phyloP scores from a whole-genome alignment of 2,113 vertebrate species.

The Scopus umbretta region DNA sequence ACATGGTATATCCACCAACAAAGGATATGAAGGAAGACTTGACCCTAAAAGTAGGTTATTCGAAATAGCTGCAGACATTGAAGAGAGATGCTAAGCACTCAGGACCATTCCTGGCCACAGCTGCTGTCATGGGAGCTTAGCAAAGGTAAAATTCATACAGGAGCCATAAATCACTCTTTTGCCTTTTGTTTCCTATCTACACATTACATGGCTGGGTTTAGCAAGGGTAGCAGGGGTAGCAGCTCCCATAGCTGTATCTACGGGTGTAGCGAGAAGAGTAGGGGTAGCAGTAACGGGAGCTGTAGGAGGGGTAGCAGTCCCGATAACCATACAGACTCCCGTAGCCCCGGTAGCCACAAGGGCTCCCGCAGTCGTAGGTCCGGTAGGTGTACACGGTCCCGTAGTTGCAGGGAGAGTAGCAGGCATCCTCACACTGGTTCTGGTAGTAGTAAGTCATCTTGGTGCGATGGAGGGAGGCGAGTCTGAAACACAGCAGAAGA shows the following conservation, averaged over 20 bases:
- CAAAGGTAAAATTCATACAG: background rate
- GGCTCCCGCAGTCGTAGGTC: background rate
- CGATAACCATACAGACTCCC: background rate
- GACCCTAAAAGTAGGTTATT: background rate
- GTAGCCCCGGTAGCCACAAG: background rate
- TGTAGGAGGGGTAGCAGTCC: background rate
- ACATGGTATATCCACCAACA: background rate
- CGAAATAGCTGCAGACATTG: rapidly evolving
- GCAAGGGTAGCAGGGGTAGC: background rate
- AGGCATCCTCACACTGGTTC: background rate
- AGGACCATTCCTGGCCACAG: rapidly evolving
- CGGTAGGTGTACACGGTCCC: background rate
- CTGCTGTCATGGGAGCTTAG: rapidly evolving
- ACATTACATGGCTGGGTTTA: rapidly evolving
- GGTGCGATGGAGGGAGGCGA: background rate
- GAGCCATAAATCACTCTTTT: background rate
- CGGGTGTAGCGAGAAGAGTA: background rate
- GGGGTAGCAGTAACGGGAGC: background rate
- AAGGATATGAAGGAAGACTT: background rate
- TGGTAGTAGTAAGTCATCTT: slow-evolving; percentile 42
- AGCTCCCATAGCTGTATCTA: no score
- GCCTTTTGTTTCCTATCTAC: background rate
- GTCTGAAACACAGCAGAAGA: background rate
- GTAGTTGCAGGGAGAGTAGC: background rate
- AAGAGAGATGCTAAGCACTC: background rate